Conservation (phyloP, 2,888 invertebrate genomes). For the Euzetes globulus region DNA sequence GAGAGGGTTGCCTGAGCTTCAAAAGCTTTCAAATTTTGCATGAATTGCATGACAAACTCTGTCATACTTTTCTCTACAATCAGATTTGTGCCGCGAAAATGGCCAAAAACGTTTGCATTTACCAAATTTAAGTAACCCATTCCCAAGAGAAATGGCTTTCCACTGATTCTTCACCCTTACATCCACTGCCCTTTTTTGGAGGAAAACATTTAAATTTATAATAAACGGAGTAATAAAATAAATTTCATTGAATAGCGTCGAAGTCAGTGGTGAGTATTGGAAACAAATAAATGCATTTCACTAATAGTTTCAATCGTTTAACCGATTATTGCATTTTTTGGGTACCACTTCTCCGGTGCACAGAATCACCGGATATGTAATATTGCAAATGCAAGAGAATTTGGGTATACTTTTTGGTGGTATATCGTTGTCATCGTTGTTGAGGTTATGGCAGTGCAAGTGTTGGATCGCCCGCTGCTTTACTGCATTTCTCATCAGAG, state of each 20-base stretch:
- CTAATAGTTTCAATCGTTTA: slow-evolving; percentile 9
- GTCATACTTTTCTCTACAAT: slow-evolving; percentile 9
- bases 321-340: slow-evolving; percentile 9
- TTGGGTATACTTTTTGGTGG: not conserved
- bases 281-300: slow-evolving; percentile 21
- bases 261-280: not conserved
- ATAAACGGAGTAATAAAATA: slow-evolving; percentile 20
- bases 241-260: not conserved
- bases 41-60: slow-evolving; percentile 18
- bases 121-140: slow-evolving; percentile 26
- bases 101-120: slow-evolving; percentile 21
- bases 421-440: not conserved
- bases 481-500: not conserved
- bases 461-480: not conserved
- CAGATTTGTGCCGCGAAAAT: slow-evolving; percentile 11
- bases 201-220: slow-evolving; percentile 24
- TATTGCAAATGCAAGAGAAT: not conserved
- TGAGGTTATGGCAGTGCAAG: not conserved
- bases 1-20: slow-evolving; percentile 17
- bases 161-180: slow-evolving; percentile 25
- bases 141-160: slow-evolving; percentile 5
- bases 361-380: slow-evolving; percentile 10
- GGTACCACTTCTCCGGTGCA: not conserved
- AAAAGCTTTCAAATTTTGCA: slow-evolving; percentile 29
- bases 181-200: not conserved